phyloP scores from a whole-genome alignment of 1,140 invertebrate species.

The Philopotamus ludificatus region DNA sequence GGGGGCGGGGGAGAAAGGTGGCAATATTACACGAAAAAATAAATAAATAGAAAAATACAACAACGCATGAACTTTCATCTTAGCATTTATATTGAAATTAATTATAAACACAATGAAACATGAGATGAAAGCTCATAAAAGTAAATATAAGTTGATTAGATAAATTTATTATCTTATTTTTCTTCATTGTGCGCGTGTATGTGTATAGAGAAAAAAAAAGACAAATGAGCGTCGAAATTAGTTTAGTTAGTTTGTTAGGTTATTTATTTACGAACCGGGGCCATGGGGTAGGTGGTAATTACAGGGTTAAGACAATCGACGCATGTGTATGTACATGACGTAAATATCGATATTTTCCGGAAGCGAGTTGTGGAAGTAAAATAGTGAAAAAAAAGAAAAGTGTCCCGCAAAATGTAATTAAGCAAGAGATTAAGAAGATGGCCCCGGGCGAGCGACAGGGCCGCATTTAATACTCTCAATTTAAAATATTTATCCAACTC shows the following conservation, averaged over 20 bases:
- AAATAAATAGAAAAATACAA: no score
- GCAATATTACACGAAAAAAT: slow-evolving; percentile 6
- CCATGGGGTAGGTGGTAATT: slow-evolving; percentile 12
- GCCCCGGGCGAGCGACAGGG: slow-evolving; percentile 31
- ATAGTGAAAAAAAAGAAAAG: slow-evolving; percentile 41
- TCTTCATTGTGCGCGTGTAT: no score
- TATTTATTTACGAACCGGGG: slow-evolving; percentile 34
- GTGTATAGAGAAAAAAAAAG: slow-evolving; percentile 24
- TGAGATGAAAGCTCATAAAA: no score
- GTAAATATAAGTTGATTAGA: no score
- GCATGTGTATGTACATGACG: neutral
- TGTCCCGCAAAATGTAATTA: slow-evolving; percentile 44
- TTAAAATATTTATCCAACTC: neutral
- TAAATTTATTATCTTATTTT: no score
- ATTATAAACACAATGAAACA: no score
- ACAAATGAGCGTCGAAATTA: slow-evolving; percentile 37
- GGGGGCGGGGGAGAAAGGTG: neutral
- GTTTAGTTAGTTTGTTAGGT: slow-evolving; percentile 33
- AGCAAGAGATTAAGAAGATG: slow-evolving; percentile 43
- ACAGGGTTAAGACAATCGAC: slow-evolving; percentile 22
- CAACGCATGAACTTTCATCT: no score
- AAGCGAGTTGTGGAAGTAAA: slow-evolving; percentile 34
- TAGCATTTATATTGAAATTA: no score
- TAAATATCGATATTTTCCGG: neutral
- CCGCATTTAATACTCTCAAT: neutral